Percentiles rank a stretch among this genome's conserved stretches.
These are phyloP conservation scores for Scopus umbretta DNA, from an alignment of 2,113 vertebrate species.

Conservation along the genomic window DNA sequence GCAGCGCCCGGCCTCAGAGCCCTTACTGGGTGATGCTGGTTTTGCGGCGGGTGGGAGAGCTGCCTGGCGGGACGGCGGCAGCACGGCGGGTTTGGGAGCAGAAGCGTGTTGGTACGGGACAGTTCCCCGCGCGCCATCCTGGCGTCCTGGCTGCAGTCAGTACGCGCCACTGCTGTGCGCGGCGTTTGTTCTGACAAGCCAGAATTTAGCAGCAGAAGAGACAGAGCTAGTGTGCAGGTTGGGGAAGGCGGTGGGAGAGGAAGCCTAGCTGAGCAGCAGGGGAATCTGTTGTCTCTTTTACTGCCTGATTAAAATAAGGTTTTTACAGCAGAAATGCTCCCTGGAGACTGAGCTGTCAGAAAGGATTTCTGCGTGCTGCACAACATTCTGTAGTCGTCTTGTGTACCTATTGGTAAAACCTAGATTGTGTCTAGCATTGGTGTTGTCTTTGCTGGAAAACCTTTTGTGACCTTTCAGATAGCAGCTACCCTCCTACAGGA, in stretches of 20 bases:
- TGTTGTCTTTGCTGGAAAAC: neutral
- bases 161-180: accelerated
- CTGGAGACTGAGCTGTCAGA: neutral
- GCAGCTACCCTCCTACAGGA: neutral
- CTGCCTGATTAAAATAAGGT: neutral
- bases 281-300: neutral
- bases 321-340: neutral
- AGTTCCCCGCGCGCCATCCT: accelerated
- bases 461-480: neutral
- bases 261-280: neutral
- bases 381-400: accelerated
- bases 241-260: no score
- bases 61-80: neutral
- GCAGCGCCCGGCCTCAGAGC: neutral
- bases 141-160: neutral
- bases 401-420: neutral
- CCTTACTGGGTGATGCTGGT: neutral
- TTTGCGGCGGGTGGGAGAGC: no score
- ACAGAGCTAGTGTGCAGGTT: accelerated
- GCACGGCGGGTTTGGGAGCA: neutral
- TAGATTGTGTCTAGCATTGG: accelerated
- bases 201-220: neutral
- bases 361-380: neutral
- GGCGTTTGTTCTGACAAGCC: neutral
- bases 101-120: neutral